Evolutionary conservation across 2,113 vertebrate genomes (phyloP), one percentile per base, ranked within the genome.

Genomic region (Menura novaehollandiae): DNA sequence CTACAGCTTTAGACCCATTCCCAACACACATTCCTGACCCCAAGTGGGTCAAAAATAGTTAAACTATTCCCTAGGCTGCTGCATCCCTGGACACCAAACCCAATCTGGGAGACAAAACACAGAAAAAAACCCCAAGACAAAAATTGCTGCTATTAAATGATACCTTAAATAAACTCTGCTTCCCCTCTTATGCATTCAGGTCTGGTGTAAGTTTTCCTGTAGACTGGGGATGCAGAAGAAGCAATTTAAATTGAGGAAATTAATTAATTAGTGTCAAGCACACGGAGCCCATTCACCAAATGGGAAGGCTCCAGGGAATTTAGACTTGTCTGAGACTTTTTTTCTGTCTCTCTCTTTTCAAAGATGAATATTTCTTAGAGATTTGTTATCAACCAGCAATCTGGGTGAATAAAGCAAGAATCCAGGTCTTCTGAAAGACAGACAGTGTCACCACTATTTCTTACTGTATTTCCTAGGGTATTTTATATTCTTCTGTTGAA

Each of bases 231-330:
- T 83, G 85, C 58, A 89, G 72, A 68, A 96, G 94, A 43, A 95
- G 88, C 67, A 83, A 91, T 95, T 94, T 91, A 79, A 88, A 88
- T 69, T 7, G 92, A 94, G 69, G 78, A 94, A 89, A 96, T 96
- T 88, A 95, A 96, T 95, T 93, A 95, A 96, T 96, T 95, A 93
- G 90, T 75, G 71, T 94, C 85, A 88, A 73, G 71, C 88, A 72
- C 35, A 52, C 2, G 3, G 69, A 94, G 66, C 71, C 85, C 49
- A 44, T 79, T 85, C 56, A 91, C 69, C 85, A 76, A 91, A 91
- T 44, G 44, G 58, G 71, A 94, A 91, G 7, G 27, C 90, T 94
- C 77, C 10, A 7, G 74, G 74, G 88, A 94, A 85, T 84, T 89
- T 26, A 67, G 60, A 24, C 39, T 55, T 43, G 27, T 80, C 75